Base-by-base conservation (phyloP, 2,888 invertebrate species). In the Ceraclea dissimilis region DNA sequence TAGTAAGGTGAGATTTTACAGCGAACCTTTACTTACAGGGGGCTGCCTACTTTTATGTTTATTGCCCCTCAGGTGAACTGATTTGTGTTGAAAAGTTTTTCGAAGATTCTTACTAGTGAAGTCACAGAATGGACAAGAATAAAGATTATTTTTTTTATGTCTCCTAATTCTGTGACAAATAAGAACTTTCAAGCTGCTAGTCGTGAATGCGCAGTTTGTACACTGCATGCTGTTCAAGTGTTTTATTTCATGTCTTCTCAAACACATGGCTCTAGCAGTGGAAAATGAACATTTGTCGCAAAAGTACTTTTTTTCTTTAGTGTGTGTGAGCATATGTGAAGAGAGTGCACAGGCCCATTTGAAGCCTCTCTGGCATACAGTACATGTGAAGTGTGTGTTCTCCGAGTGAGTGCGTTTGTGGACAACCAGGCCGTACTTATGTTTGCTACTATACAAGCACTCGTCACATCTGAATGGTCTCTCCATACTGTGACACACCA, bases 381-480 rank as follows among this genome's bases (percentile, higher is more conserved):
- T 16, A 22, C 52, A 52, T 2, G 17, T 43, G 22, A 20, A 52
- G 4, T 21, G 22, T 16, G 19, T 52, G 2, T 20, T 39, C 8
- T 43, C n/a, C 2, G 52, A 21, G 22, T 52, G 52, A 2, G 16
- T 44, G 4, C 33, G 44, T 2, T 34, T 22, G 4, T 52, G 52
- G 1, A n/a, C 13, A 10, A 21, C 39, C n/a, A 52, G 52, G 4
- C 13, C n/a, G 11, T 13, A 22, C 6, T 17, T 19, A 19, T 16
- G 13, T 2, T 19, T 21, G 22, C 44, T 21, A 2, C 34, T 44
- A 22, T 20, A 52, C 6, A n/a, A 17, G 16, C 52, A 52, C 8
- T 46, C 17, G 17, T 46, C 31, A 43, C 52, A 52, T 4, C 21
- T 18, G 18, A 47, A 52, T 2, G 52, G 52, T 19, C 31, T 52